Conservation (phyloP, 2,797 vertebrate genomes). For the Myotis findleyi region DNA sequence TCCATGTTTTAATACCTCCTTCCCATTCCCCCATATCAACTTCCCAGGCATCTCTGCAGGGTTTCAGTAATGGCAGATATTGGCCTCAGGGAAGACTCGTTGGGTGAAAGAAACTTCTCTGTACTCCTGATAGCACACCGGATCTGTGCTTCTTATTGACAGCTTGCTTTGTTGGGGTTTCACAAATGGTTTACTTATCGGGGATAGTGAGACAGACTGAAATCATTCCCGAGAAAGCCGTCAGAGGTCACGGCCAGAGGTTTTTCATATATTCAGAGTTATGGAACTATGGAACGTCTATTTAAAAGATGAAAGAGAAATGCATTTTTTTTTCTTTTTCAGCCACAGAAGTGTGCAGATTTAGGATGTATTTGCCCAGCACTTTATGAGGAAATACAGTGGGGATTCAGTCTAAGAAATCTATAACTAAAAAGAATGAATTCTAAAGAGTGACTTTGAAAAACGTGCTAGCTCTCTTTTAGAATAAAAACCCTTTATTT, state of each 20-base stretch:
- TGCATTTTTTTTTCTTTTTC: background rate
- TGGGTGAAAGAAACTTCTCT: background rate
- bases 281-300: background rate
- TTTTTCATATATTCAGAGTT: background rate
- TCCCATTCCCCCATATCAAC: background rate
- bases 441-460: slow-evolving; percentile 54
- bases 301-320: slow-evolving; percentile 4
- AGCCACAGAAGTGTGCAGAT: background rate
- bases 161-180: background rate
- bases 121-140: background rate
- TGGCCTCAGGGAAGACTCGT: background rate
- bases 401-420: slow-evolving; percentile 43
- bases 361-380: background rate
- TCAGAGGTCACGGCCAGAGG: background rate
- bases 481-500: slow-evolving; percentile 49
- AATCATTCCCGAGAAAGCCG: background rate
- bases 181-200: background rate
- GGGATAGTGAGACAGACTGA: background rate
- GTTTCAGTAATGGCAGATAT: background rate
- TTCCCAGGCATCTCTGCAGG: background rate
- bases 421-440: background rate
- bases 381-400: slow-evolving; percentile 51
- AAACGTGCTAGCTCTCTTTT: background rate
- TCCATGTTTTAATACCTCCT: background rate
- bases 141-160: background rate